Conservation (phyloP, 2,888 invertebrate species). For the Ernsta delagoae region DNA sequence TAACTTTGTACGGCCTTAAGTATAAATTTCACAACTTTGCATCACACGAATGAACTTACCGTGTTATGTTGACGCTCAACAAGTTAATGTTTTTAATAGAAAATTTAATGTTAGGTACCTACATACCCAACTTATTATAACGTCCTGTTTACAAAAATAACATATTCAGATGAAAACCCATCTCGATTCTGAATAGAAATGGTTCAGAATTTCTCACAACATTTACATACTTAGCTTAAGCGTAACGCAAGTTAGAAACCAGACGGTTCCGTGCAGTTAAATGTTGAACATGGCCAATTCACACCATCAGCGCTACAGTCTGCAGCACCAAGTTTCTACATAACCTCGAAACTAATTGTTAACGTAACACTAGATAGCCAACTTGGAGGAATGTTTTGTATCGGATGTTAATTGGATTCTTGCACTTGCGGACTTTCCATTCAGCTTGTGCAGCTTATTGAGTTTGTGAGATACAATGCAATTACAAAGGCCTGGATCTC, state of each 20-base stretch:
- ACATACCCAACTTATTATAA: background rate
- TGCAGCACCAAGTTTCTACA: background rate
- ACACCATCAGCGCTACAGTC: conserved; percentile 1
- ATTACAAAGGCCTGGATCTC: background rate
- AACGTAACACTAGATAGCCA: conserved; percentile 36
- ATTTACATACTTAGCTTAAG: background rate
- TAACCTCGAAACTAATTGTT: conserved; percentile 36
- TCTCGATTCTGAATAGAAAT: background rate
- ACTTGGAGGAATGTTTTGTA: conserved; percentile 40
- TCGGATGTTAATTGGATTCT: conserved; percentile 40
- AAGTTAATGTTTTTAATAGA: conserved; percentile 61
- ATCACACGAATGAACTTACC: conserved; percentile 69
- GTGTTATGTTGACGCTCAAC: conserved; percentile 69
- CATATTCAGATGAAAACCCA: no score
- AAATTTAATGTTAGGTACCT: background rate
- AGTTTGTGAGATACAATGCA: conserved; percentile 14
- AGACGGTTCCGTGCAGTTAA: background rate
- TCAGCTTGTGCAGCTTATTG: conserved; percentile 22
- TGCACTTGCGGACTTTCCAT: conserved; percentile 31
- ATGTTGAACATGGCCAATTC: background rate
- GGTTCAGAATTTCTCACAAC: no score
- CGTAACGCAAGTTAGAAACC: background rate
- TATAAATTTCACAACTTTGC: conserved; percentile 77
- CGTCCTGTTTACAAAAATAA: no score
- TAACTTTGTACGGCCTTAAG: conserved; percentile 78